Evolutionary conservation across 2,888 invertebrate species (phyloP).

Genomic region (Nephrocerus scutellatus): DNA sequence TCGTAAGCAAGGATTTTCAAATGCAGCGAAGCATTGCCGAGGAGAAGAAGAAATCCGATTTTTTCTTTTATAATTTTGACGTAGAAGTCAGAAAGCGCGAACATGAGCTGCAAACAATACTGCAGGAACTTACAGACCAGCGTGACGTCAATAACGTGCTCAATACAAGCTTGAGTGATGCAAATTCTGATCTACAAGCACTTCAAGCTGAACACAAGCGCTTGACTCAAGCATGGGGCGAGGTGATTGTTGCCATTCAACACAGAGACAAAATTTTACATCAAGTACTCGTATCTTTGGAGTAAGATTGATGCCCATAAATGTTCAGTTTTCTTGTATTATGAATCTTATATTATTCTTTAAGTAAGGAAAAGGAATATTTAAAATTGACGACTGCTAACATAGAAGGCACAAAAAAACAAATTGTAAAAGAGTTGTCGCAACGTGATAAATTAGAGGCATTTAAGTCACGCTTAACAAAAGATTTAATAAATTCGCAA

Average conservation of each 20-base stretch:
- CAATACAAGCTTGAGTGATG: constrained; percentile 57
- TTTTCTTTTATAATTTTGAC: constrained; percentile 60
- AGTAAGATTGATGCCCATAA: constrained; percentile 43
- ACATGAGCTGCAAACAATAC: constrained; percentile 56
- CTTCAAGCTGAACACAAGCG: constrained; percentile 63
- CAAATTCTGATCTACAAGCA: constrained; percentile 66
- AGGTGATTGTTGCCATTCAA: constrained; percentile 62
- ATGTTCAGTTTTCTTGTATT: constrained; percentile 1
- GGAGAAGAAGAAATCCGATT: constrained; percentile 51
- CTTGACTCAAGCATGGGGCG: constrained; percentile 66
- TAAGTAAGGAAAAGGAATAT: constrained; percentile 54
- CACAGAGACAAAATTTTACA: constrained; percentile 61
- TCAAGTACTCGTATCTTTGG: constrained; percentile 55
- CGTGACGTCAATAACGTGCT: constrained; percentile 55
- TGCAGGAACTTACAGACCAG: constrained; percentile 61
- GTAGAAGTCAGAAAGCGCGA: constrained; percentile 66
- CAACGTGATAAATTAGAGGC: constrained; percentile 58
- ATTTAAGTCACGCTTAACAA: constrained; percentile 53
- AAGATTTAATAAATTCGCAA: constrained; percentile 48
- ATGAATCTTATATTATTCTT: constrained; percentile 1
- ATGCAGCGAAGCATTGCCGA: constrained; percentile 44
- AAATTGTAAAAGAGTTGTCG: constrained; percentile 59
- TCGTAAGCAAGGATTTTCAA: constrained; percentile 41
- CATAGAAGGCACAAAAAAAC: constrained; percentile 61
- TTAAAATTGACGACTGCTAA: constrained; percentile 53